Percentiles rank a stretch among this genome's conserved stretches.
Conservation (phyloP, 1,140 invertebrate genomes). For the Apis dorsata region DNA sequence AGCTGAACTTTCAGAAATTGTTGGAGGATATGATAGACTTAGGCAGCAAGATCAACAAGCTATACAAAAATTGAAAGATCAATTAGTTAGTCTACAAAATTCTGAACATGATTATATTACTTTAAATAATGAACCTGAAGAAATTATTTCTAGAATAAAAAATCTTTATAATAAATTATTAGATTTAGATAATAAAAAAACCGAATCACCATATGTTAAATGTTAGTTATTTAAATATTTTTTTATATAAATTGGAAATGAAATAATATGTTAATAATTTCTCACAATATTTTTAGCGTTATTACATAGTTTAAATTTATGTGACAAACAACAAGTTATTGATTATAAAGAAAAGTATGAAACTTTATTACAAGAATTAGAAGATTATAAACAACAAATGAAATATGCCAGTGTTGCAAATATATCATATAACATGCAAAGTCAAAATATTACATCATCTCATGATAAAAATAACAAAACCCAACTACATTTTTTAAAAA, state of each 20-base stretch:
- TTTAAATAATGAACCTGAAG: conserved; percentile 65
- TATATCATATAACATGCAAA: conserved; percentile 76
- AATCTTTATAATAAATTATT: conserved; percentile 69
- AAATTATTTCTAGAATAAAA: conserved; percentile 72
- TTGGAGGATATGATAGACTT: conserved; percentile 89
- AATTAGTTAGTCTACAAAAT: conserved; percentile 72
- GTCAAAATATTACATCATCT: conserved; percentile 61
- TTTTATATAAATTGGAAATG: conserved; percentile 7
- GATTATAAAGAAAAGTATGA: conserved; percentile 81
- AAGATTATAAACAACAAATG: conserved; percentile 75
- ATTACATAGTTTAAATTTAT: conserved; percentile 67
- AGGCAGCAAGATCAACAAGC: conserved; percentile 87
- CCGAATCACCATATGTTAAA: conserved; percentile 69
- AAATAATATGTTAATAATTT: conserved; percentile 1
- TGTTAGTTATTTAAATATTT: conserved; percentile 56
- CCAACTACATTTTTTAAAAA: conserved; percentile 80
- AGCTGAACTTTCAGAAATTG: conserved; percentile 89
- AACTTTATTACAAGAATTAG: conserved; percentile 77
- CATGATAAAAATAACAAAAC: conserved; percentile 71
- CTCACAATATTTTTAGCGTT: conserved; percentile 65
- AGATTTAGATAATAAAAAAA: conserved; percentile 72
- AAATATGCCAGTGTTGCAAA: conserved; percentile 70
- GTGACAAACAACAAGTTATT: conserved; percentile 62
- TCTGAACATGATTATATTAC: conserved; percentile 72
- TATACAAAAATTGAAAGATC: conserved; percentile 87